phyloP scores from a whole-genome alignment of 2,888 invertebrate genomes.

The Machimus rusticus region DNA sequence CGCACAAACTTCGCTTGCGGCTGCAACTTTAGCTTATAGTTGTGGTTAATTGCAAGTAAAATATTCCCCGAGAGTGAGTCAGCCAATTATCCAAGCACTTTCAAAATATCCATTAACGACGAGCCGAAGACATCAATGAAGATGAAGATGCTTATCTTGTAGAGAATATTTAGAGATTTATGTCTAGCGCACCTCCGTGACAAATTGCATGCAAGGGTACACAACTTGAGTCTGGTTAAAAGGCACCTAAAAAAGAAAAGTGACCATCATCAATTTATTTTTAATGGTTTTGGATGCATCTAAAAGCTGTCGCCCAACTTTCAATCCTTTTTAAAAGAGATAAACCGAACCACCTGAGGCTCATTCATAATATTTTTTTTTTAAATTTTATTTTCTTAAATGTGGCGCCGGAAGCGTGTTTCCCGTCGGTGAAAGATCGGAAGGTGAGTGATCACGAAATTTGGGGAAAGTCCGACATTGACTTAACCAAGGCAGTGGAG shows the following conservation, averaged over 20 bases:
- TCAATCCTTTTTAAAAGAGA: background rate
- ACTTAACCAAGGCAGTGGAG: constrained; percentile 1
- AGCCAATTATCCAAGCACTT: background rate
- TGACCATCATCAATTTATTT: background rate
- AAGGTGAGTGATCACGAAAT: constrained; percentile 26
- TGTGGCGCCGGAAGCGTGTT: background rate
- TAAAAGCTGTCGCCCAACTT: background rate
- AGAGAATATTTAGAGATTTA: background rate
- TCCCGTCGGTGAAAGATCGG: constrained; percentile 3
- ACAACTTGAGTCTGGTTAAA: background rate
- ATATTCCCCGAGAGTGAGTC: background rate
- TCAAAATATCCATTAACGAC: background rate
- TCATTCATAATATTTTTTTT: background rate
- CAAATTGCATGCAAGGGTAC: background rate
- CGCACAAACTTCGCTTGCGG: background rate
- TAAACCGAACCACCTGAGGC: background rate
- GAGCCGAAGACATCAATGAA: background rate
- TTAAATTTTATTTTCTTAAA: background rate
- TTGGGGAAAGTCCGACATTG: constrained; percentile 34
- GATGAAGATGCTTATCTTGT: background rate
- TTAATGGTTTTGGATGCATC: background rate
- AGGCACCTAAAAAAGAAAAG: background rate
- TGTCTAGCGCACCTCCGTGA: background rate
- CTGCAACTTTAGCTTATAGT: background rate
- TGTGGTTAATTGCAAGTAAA: background rate